These are phyloP conservation scores for Escarpia spicata DNA, from an alignment of 2,888 invertebrate species.

Conservation along the genomic window DNA sequence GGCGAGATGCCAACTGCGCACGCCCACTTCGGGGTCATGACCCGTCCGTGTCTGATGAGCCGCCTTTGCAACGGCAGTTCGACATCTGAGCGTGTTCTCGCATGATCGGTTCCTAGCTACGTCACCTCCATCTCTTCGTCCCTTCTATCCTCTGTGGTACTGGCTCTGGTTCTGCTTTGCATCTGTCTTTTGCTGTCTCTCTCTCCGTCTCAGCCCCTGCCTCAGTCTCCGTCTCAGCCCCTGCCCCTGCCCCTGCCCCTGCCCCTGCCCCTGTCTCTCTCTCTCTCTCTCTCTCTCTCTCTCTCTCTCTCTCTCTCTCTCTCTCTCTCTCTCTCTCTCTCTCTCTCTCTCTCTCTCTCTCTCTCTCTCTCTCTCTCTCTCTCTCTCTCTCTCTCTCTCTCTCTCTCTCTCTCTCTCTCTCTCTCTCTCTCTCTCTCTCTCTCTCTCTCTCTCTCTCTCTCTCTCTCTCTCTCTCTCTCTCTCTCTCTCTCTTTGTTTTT, in stretches of 20 bases:
- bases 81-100: background rate
- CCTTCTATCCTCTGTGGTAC: no score
- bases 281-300: conserved; percentile 25
- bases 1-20: background rate
- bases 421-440: conserved; percentile 29
- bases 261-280: conserved; percentile 19
- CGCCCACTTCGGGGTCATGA: background rate
- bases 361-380: conserved; percentile 29
- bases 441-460: conserved; percentile 25
- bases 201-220: conserved; percentile 13
- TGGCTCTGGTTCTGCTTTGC: background rate
- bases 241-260: conserved; percentile 18
- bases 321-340: conserved; percentile 21
- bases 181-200: background rate
- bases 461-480: conserved; percentile 26
- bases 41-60: background rate
- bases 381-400: conserved; percentile 29
- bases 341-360: conserved; percentile 27
- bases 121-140: background rate
- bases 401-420: conserved; percentile 25
- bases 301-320: conserved; percentile 21
- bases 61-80: background rate
- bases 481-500: conserved; percentile 19
- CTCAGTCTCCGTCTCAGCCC: background rate
- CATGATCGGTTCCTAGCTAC: background rate